These are phyloP conservation scores for Papilio elwesi DNA, from an alignment of 2,888 invertebrate species.

Conservation along the genomic window DNA sequence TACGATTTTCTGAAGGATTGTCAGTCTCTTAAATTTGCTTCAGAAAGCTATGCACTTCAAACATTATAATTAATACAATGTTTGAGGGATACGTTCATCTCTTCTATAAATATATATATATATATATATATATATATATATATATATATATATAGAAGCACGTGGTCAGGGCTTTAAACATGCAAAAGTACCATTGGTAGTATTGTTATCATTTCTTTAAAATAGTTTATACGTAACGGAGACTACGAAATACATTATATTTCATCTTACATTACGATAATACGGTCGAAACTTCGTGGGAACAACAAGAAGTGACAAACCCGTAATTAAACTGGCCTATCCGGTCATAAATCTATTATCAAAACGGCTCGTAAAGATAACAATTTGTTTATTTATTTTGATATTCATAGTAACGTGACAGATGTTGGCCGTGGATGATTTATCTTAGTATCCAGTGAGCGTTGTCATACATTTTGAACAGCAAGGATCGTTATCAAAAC, in stretches of 20 bases:
- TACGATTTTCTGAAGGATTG: conserved; percentile 1
- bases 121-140: no score
- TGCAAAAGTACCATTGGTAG: no score
- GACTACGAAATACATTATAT: neutral
- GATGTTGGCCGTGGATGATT: conserved; percentile 5
- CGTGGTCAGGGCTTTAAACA: no score
- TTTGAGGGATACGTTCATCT: no score
- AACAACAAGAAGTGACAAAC: neutral
- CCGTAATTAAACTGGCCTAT: conserved; percentile 13
- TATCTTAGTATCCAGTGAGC: conserved; percentile 4
- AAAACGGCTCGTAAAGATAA: conserved; percentile 13
- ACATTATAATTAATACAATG: no score
- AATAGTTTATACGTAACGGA: no score
- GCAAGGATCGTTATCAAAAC: conserved; percentile 26
- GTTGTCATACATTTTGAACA: conserved; percentile 19
- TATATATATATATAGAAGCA: no score
- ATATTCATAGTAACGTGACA: conserved; percentile 26
- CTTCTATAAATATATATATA: no score
- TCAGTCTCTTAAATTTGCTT: neutral
- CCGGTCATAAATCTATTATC: conserved; percentile 15
- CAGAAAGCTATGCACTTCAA: neutral
- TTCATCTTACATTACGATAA: neutral
- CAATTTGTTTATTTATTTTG: conserved; percentile 18
- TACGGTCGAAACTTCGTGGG: conserved; percentile 1
- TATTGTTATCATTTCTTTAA: no score